phyloP scores from a whole-genome alignment of 2,113 vertebrate genomes.

The Merops nubicus region DNA sequence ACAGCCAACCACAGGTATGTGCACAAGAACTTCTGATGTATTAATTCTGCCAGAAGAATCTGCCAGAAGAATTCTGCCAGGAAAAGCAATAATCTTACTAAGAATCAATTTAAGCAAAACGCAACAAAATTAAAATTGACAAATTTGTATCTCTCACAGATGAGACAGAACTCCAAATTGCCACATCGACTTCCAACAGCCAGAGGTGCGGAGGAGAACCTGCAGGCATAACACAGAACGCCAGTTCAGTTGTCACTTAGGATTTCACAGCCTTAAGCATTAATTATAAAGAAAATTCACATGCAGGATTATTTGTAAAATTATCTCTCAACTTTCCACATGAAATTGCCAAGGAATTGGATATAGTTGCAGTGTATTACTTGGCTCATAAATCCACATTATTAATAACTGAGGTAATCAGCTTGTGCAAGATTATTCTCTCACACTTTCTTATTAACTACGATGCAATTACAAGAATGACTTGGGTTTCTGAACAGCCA shows the following conservation, averaged over 20 bases:
- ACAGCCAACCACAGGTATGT: fast-evolving
- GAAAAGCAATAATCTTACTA: background rate
- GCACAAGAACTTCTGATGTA: background rate
- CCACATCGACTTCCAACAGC: background rate
- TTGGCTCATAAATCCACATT: conserved; percentile 31
- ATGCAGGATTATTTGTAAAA: background rate
- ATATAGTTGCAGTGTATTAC: background rate
- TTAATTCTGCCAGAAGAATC: background rate
- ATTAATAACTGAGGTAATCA: conserved; percentile 24
- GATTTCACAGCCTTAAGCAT: background rate
- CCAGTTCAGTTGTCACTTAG: background rate
- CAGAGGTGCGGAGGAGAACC: background rate
- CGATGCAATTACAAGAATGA: background rate
- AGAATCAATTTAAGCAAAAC: background rate
- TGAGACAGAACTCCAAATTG: background rate
- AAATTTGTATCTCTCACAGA: background rate
- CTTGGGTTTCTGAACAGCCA: background rate
- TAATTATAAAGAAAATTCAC: background rate
- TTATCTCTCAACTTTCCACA: background rate
- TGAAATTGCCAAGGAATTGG: background rate
- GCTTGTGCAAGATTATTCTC: conserved; percentile 12
- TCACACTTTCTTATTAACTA: background rate
- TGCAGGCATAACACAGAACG: background rate
- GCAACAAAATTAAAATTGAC: background rate
- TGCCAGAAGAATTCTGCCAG: background rate